Percentiles rank a stretch among this genome's conserved stretches.
Evolutionary conservation across 1,140 invertebrate genomes (phyloP).

Genomic region (Drosophila littoralis): DNA sequence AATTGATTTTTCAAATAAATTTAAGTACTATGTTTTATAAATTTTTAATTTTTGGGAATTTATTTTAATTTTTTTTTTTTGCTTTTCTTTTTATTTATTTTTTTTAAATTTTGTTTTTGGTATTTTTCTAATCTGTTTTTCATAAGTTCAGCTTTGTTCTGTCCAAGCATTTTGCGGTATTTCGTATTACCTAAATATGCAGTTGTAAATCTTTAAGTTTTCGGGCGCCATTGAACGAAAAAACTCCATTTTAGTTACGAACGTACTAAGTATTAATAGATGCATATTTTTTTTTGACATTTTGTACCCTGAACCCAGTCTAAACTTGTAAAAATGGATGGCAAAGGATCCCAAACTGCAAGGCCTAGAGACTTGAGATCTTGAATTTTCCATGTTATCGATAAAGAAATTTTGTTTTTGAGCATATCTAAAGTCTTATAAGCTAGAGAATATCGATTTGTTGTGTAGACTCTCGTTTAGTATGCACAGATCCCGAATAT

Average conservation of each 20-base stretch:
- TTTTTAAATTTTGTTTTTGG: background rate
- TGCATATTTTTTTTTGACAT: conserved; percentile 12
- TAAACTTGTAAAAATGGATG: no score
- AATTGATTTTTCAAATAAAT: conserved; percentile 64
- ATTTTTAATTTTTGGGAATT: conserved; percentile 7
- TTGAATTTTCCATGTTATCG: no score
- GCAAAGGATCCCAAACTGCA: no score
- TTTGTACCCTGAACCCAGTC: no score
- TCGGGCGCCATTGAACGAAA: conserved; percentile 47
- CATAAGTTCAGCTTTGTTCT: conserved; percentile 58
- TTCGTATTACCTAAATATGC: conserved; percentile 47
- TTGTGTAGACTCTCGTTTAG: no score
- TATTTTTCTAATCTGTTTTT: conserved; percentile 38
- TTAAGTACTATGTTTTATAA: conserved; percentile 49
- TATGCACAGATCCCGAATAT: no score
- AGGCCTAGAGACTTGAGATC: no score
- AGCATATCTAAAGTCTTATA: no score
- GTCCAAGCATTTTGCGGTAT: conserved; percentile 45
- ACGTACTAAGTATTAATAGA: conserved; percentile 4
- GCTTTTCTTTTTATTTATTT: conserved; percentile 12
- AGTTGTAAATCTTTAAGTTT: conserved; percentile 51
- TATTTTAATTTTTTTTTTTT: conserved; percentile 26
- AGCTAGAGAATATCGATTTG: no score
- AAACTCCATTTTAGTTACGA: conserved; percentile 60
- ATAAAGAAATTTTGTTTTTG: no score